Evolutionary conservation across 2,888 invertebrate species (phyloP).

Genomic region (Sphaeridia pumilis): DNA sequence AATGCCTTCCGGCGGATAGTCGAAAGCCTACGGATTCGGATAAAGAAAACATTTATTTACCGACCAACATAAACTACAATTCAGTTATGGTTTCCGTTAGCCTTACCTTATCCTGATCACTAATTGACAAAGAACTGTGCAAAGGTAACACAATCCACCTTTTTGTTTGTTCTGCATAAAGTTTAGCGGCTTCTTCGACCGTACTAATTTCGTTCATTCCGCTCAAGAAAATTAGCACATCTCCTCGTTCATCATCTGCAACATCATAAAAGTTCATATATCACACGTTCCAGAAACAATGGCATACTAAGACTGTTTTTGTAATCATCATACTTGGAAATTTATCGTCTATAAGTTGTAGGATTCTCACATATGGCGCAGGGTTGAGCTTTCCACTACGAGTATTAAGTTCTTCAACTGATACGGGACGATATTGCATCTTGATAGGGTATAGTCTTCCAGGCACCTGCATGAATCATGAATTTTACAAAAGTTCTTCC

Average conservation of each 20-base stretch:
- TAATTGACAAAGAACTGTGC: slow-evolving; percentile 81
- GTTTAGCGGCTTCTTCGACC: slow-evolving; percentile 71
- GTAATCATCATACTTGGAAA: slow-evolving; percentile 52
- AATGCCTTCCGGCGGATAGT: slow-evolving; percentile 84
- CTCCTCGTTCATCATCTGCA: slow-evolving; percentile 70
- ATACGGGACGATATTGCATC: slow-evolving; percentile 66
- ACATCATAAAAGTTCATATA: not conserved
- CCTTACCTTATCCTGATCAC: slow-evolving; percentile 85
- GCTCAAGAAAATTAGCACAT: slow-evolving; percentile 86
- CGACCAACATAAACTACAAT: not conserved
- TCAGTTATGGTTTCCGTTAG: not conserved
- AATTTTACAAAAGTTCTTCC: not conserved
- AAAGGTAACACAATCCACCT: slow-evolving; percentile 87
- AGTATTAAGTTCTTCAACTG: slow-evolving; percentile 48
- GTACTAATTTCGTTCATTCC: slow-evolving; percentile 86
- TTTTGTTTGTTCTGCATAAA: slow-evolving; percentile 61
- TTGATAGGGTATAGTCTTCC: slow-evolving; percentile 89
- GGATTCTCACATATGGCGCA: slow-evolving; percentile 79
- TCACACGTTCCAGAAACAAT: not conserved
- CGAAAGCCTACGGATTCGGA: slow-evolving; percentile 56
- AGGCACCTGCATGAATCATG: slow-evolving; percentile 55
- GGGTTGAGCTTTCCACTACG: slow-evolving; percentile 72
- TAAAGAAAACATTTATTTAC: not conserved
- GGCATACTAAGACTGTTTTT: not conserved
- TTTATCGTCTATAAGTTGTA: slow-evolving; percentile 84